Conservation (phyloP, 2,113 vertebrate genomes). For the Scomber japonicus region DNA sequence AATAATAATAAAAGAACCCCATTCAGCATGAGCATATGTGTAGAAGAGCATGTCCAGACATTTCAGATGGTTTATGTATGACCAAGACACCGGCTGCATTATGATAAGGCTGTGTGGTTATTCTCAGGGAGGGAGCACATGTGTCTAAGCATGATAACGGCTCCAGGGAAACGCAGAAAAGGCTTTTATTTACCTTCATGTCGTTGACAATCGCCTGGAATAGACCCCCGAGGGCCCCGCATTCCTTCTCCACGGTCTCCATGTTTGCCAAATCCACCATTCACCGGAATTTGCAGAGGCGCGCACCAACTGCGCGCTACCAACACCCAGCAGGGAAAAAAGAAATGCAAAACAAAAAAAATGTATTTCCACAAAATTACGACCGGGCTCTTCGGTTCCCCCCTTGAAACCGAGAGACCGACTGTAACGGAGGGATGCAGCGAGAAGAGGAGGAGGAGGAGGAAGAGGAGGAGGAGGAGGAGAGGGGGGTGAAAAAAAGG, state of each 20-base stretch:
- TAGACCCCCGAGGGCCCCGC: conserved; percentile 81
- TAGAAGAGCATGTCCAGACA: not conserved
- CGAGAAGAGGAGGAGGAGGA: conserved; percentile 2
- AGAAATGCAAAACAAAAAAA: conserved; percentile 12
- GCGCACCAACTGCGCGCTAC: conserved; percentile 74
- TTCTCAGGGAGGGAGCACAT: conserved; percentile 32
- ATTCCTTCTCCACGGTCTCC: conserved; percentile 83
- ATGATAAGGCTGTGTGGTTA: not conserved
- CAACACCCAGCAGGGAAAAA: conserved; percentile 61
- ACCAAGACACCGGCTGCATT: conserved; percentile 5
- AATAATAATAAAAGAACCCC: not conserved
- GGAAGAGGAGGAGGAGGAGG: conserved; percentile 27
- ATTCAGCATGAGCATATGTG: not conserved
- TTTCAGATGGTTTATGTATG: not conserved
- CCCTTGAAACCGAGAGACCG: conserved; percentile 36
- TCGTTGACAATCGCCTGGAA: conserved; percentile 84
- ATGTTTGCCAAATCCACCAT: conserved; percentile 84
- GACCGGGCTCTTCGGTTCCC: conserved; percentile 33
- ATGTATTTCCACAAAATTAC: conserved; percentile 68
- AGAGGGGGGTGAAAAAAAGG: conserved; percentile 19
- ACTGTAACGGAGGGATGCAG: conserved; percentile 39
- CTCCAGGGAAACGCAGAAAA: not conserved
- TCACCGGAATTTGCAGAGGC: conserved; percentile 72
- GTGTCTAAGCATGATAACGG: not conserved
- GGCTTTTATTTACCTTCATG: conserved; percentile 81